A percentile compares a stretch with the other conserved stretches of the same genome.
These are phyloP conservation scores for Origma solitaria DNA, from an alignment of 2,113 vertebrate genomes.

Conservation along the genomic window DNA sequence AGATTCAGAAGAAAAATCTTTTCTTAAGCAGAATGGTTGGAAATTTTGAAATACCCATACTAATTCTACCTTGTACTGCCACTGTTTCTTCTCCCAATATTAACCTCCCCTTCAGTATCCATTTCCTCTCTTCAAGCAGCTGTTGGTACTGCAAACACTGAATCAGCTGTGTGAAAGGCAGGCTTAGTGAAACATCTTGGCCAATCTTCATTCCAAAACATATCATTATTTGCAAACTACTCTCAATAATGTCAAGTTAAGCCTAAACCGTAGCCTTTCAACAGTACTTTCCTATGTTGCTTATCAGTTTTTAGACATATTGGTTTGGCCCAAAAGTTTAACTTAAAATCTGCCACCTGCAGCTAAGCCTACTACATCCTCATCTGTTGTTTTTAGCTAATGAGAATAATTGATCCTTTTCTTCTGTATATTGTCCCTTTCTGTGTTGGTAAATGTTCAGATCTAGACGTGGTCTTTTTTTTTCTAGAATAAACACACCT, in stretches of 20 bases:
- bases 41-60: neutral
- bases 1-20: neutral
- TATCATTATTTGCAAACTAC: neutral
- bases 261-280: neutral
- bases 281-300: neutral
- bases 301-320: neutral
- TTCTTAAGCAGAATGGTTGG: neutral
- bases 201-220: neutral
- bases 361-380: neutral
- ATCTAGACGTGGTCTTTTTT: neutral
- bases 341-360: neutral
- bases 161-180: neutral
- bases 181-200: neutral
- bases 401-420: conserved; percentile 22
- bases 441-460: neutral
- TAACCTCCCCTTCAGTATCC: neutral
- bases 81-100: neutral
- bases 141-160: neutral
- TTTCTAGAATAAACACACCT: neutral
- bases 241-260: neutral
- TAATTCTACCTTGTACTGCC: neutral
- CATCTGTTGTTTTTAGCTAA: conserved; percentile 32
- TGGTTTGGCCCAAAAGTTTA: neutral
- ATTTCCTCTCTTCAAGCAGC: neutral
- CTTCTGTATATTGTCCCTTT: neutral